These are phyloP conservation scores for Hippocampus zosterae DNA, from an alignment of 2,113 vertebrate genomes.

Conservation along the genomic window DNA sequence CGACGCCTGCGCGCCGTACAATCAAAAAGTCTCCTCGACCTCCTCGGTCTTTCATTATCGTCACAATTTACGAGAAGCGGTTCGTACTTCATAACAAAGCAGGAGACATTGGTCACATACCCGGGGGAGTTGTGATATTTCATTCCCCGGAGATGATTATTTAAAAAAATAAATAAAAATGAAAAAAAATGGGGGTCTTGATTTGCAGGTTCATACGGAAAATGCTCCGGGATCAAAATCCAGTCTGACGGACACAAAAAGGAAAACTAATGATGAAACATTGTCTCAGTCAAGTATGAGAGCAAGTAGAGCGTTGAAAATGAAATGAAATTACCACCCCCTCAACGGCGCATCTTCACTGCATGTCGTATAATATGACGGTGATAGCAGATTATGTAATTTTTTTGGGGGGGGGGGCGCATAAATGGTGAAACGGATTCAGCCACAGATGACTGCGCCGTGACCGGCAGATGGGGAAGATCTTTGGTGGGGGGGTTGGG, in stretches of 20 bases:
- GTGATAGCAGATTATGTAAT: conserved; percentile 41
- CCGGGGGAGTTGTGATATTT: conserved; percentile 38
- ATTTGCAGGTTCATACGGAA: conserved; percentile 29
- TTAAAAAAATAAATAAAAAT: neutral
- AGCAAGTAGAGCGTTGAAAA: conserved; percentile 35
- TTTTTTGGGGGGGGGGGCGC: conserved; percentile 11
- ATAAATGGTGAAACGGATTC: conserved; percentile 54
- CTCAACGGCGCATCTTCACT: conserved; percentile 6
- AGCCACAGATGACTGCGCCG: conserved; percentile 67
- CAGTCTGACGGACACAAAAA: conserved; percentile 6
- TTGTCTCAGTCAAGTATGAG: conserved; percentile 24
- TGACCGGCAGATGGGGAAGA: conserved; percentile 69
- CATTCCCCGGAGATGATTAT: conserved; percentile 26
- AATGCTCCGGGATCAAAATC: conserved; percentile 23
- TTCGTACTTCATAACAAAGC: conserved; percentile 32
- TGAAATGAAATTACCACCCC: conserved; percentile 34
- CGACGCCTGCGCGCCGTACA: neutral
- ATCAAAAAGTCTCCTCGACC: neutral
- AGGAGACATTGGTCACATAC: conserved; percentile 31
- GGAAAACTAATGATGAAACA: conserved; percentile 22
- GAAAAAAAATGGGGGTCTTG: neutral
- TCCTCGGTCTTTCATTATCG: conserved; percentile 13
- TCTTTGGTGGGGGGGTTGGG: conserved; percentile 52
- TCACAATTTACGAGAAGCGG: conserved; percentile 16
- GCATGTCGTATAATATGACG: conserved; percentile 27